Evolutionary conservation across 2,888 invertebrate genomes (phyloP), one percentile per base, ranked within the genome.

Genomic region (Auanema freiburgensis): DNA sequence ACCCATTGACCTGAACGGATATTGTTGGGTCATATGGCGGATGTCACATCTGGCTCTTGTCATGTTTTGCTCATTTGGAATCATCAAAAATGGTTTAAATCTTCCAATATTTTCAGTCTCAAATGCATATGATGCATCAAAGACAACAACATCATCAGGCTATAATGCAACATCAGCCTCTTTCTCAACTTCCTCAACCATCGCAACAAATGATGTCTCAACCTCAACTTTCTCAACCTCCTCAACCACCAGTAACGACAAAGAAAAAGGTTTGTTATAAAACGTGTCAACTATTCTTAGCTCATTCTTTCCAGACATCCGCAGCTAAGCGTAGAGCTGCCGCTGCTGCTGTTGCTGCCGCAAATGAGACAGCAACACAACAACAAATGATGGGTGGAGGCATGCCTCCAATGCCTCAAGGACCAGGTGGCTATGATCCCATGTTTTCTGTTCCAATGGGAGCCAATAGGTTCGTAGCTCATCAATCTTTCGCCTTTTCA

Each of bases 401-500:
- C 33, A 33, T 33, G 33, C 33, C 33, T 33, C 33, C 33, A 33
- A 33, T 33, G 33, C 33, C 33, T 33, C 33, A 33, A 33, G 33
- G 33, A 8, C 33, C 33, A 33, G 33, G 33, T 33, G 53, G 53
- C 24, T 53, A 21, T 33, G 53, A 53, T 16, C 21, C 42, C 41
- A 56, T 56, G 56, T 56, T 42, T 18, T n/a, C 23, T 11, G 40
- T 62, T 21, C 62, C 62, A 6, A 62, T 62, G 62, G 62, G 62
- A 41, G 62, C 57, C 23, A 62, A 62, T 57, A 50, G 33, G 61
- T 61, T 33, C 33, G 8, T 5, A 33, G 3, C 33, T 33, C 33
- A 33, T 33, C 33, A 33, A 33, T 33, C 33, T 33, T 33, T 33
- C 33, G 33, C 8, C 33, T 33, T 8, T 33, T 33, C 33, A 33